Base-by-base conservation (phyloP, 1,140 invertebrate species). In the Scylla paramamosain region DNA sequence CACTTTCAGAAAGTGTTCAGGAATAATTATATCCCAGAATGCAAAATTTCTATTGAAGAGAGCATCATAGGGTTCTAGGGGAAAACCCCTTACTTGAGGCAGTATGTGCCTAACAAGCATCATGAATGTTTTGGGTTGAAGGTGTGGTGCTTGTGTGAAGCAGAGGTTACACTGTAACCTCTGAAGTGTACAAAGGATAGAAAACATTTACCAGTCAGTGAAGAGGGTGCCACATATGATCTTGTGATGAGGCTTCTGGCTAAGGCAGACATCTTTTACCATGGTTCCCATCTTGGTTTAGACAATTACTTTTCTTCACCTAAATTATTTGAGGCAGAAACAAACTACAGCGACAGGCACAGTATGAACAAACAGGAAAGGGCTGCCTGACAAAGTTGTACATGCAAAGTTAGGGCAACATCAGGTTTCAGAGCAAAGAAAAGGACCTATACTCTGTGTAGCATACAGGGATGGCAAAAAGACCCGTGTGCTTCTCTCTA, bases 301-400 rank as follows among this genome's bases (percentile, higher is more conserved):
- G 91, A 92, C 28, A 92, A 59, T 67, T 92, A 67, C 46, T 92
- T 92, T 59, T 67, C 91, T 10, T 92, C 91, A 67, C 48, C 59
- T 4, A 59, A 67, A 48, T 48, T 92, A 7, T 77, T 92, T 39
- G n/a, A 28, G 28, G 91, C 91, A 92, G 52, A 39, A 10, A 90
- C 28, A 45, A 12, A 90, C 88, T n/a, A 90, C 88, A 90, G 88
- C 88, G 39, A 45, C 91, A 59, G 91, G 91, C n/a, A 52, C 91
- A 92, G 91, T 92, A n/a, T 4, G 45, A 10, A 25, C 29, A 20
- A 92, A 92, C 29, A n/a, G 6, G 29, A 48, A 92, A 92, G 91
- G 91, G 0, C 52, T 92, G 48, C 91, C 91, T 0, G 29, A n/a
- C 0, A 28, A 67, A 59, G 46, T 48, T 59, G 52, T n/a, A n/a